Conservation (phyloP, 2,797 vertebrate species). For the Parauchenoglanis punctatus region DNA sequence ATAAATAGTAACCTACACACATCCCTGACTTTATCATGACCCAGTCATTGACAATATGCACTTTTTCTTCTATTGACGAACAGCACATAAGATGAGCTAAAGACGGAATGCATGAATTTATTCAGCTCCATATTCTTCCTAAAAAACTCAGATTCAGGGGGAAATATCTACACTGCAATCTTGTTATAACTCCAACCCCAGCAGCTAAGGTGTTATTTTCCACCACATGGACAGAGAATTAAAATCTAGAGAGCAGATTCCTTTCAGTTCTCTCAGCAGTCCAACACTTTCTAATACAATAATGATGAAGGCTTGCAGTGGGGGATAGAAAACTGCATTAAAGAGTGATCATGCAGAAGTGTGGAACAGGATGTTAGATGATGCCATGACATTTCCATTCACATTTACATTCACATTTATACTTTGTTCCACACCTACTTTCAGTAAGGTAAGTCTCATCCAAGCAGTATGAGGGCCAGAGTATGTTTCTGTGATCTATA, state of each 20-base stretch:
- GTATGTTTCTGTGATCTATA: constrained; percentile 1
- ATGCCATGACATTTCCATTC: constrained; percentile 8
- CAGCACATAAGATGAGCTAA: background rate
- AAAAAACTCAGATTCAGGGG: background rate
- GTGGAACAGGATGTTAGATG: constrained; percentile 11
- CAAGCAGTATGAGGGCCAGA: background rate
- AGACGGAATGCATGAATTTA: background rate
- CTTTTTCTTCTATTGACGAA: background rate
- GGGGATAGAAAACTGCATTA: background rate
- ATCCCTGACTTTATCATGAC: constrained; percentile 28
- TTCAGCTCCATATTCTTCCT: background rate
- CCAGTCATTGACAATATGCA: constrained; percentile 24
- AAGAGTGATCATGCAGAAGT: constrained; percentile 23
- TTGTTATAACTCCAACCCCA: background rate
- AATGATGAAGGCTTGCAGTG: constrained; percentile 16
- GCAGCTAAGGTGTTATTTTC: constrained; percentile 1
- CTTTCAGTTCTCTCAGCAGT: constrained; percentile 11
- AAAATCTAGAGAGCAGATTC: background rate
- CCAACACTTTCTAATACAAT: constrained; percentile 11
- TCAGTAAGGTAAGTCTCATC: background rate
- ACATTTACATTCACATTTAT: constrained; percentile 19
- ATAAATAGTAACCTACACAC: constrained; percentile 35
- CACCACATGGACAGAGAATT: background rate
- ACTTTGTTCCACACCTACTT: constrained; percentile 1
- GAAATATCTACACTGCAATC: background rate